phyloP scores from a whole-genome alignment of 2,113 vertebrate species.

The Pleuronectes platessa region DNA sequence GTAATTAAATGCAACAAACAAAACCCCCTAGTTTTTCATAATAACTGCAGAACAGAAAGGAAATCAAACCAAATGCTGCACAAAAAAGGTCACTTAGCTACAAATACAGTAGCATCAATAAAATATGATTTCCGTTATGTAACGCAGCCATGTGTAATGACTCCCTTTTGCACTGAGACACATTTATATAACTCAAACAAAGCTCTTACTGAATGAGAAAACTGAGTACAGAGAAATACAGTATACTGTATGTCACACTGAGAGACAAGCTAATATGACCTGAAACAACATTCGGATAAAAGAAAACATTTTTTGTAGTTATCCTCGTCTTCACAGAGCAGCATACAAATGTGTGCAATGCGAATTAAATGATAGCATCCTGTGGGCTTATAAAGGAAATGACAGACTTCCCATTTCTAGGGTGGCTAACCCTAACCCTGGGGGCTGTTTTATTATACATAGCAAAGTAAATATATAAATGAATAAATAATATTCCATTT shows the following conservation, averaged over 20 bases:
- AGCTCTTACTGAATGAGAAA: neutral
- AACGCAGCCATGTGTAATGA: neutral
- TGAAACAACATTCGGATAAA: slow-evolving; percentile 24
- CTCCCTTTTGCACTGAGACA: neutral
- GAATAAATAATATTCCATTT: neutral
- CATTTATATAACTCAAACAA: neutral
- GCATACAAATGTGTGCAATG: slow-evolving; percentile 37
- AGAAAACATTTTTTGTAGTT: slow-evolving; percentile 16
- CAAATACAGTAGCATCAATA: neutral
- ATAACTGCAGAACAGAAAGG: neutral
- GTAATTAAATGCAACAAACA: slow-evolving; percentile 12
- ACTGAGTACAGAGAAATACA: neutral
- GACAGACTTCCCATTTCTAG: neutral
- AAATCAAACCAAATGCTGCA: neutral
- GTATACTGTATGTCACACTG: neutral
- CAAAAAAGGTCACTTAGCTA: neutral
- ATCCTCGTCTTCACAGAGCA: slow-evolving; percentile 8
- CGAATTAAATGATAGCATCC: slow-evolving; percentile 41
- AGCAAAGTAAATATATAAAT: neutral
- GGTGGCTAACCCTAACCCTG: no score
- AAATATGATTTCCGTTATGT: neutral
- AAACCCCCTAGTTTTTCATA: neutral
- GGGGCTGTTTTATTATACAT: neutral
- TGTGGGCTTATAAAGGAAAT: slow-evolving; percentile 26
- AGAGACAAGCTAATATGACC: slow-evolving; percentile 13